phyloP scores from a whole-genome alignment of 2,797 vertebrate species.

The Phrynocephalus forsythii region DNA sequence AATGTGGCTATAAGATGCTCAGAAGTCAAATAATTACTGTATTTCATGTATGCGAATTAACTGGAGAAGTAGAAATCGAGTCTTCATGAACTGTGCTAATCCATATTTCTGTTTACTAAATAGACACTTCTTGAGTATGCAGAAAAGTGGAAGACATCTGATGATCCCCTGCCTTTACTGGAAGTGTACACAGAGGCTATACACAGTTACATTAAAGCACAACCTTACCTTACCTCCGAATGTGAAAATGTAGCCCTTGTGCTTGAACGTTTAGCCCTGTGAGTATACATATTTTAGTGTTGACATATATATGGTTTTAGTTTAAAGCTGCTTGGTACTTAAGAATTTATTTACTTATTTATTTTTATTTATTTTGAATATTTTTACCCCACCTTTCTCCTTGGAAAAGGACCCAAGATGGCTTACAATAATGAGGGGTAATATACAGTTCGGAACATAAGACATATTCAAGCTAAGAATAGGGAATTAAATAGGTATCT shows the following conservation, averaged over 20 bases:
- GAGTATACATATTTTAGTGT: constrained; percentile 78
- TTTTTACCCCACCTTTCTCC: no score
- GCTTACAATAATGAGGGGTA: no score
- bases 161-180: constrained; percentile 89
- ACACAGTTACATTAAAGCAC: constrained; percentile 89
- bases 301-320: constrained; percentile 7
- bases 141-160: constrained; percentile 89
- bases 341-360: not conserved
- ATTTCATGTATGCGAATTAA: not conserved
- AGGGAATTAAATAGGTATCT: no score
- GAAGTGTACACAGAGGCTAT: constrained; percentile 92
- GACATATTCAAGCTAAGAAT: no score
- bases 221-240: constrained; percentile 86
- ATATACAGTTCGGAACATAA: no score
- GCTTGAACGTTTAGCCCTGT: constrained; percentile 93
- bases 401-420: no score
- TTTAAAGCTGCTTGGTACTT: not conserved
- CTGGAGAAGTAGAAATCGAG: not conserved
- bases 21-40: not conserved
- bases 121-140: constrained; percentile 92
- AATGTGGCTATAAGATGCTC: not conserved
- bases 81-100: constrained; percentile 30
- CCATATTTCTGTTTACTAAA: constrained; percentile 57
- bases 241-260: constrained; percentile 92
- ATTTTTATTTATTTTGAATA: no score